Evolutionary conservation across 2,888 invertebrate genomes (phyloP).

Genomic region (Allolobophora icterica): DNA sequence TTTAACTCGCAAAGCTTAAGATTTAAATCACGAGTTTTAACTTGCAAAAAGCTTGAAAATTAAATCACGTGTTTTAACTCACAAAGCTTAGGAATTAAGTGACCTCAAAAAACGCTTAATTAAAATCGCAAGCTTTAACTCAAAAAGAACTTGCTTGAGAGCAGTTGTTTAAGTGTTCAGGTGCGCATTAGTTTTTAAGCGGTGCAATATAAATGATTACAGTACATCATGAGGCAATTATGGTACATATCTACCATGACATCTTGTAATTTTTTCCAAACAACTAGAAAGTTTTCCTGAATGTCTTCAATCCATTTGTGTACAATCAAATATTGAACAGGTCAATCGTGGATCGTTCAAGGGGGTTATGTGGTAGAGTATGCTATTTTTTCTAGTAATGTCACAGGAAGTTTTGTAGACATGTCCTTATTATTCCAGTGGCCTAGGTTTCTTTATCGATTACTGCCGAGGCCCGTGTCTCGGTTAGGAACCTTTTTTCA

Average conservation of each 20-base stretch:
- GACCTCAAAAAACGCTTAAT: background rate
- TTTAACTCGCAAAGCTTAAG: background rate
- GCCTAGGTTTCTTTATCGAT: background rate
- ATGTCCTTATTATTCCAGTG: background rate
- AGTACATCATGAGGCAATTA: background rate
- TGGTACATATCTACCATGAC: background rate
- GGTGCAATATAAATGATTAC: background rate
- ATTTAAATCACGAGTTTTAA: background rate
- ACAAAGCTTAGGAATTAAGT: background rate
- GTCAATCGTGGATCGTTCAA: background rate
- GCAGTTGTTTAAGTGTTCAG: background rate
- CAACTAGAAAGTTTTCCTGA: background rate
- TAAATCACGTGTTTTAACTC: background rate
- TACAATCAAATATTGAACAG: background rate
- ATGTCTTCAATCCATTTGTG: background rate
- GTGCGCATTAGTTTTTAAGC: background rate
- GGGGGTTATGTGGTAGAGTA: background rate
- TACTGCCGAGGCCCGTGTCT: background rate
- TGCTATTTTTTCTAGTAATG: background rate
- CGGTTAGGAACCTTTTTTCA: too few relatives aligned
- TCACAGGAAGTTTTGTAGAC: background rate
- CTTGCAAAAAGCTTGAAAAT: background rate
- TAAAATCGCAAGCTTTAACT: background rate
- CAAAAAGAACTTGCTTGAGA: background rate
- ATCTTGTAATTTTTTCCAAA: constrained; percentile 8